Percentiles rank a stretch among this genome's conserved stretches.
Conservation (phyloP, 2,113 vertebrate genomes). For the Hydropotes inermis region DNA sequence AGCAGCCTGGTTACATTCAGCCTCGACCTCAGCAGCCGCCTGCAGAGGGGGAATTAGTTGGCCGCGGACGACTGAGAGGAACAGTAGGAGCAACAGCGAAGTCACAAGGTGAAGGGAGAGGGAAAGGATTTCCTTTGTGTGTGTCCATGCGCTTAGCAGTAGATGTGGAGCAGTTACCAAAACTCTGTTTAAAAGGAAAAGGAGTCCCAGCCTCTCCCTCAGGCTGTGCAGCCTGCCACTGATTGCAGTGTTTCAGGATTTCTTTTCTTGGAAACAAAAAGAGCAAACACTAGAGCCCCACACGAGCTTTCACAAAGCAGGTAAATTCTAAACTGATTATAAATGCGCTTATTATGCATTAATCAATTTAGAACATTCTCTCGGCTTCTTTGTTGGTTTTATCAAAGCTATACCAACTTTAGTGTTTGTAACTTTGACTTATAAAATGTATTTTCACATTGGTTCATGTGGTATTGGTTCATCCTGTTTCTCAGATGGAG, state of each 20-base stretch:
- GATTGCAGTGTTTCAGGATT: neutral
- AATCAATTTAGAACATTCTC: neutral
- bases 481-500: neutral
- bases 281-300: neutral
- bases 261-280: neutral
- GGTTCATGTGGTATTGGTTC: too few relatives aligned
- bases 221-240: neutral
- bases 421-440: neutral
- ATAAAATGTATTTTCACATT: neutral
- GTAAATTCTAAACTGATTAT: neutral
- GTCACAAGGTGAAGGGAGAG: slow-evolving; percentile 78
- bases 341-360: neutral
- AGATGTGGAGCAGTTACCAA: rapidly evolving
- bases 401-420: neutral
- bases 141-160: rapidly evolving
- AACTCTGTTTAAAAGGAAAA: too few relatives aligned
- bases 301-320: rapidly evolving
- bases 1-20: neutral
- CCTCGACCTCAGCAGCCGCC: neutral
- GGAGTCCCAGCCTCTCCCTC: neutral
- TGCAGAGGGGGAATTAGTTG: slow-evolving; percentile 74
- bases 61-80: slow-evolving; percentile 83
- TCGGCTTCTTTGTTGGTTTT: neutral
- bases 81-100: slow-evolving; percentile 34
- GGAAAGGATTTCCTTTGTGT: neutral